Conservation (phyloP, 2,888 invertebrate species). For the Strigamia maritima region DNA sequence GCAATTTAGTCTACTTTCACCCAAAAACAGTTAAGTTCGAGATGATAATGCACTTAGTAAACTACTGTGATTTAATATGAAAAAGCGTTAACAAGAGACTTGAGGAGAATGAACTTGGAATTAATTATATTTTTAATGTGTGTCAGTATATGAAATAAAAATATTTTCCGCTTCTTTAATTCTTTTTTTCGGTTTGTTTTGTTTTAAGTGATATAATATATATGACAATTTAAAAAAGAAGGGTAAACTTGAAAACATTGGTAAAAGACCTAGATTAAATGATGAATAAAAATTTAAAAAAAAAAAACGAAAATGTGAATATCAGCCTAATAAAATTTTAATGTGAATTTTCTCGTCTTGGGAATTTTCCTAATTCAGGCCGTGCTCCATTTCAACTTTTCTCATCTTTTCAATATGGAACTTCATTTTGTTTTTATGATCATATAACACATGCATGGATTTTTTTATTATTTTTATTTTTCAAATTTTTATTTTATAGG, state of each 20-base stretch:
- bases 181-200: neutral
- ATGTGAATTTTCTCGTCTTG: conserved; percentile 24
- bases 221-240: neutral
- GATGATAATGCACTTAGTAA: neutral
- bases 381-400: conserved; percentile 8
- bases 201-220: neutral
- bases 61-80: neutral
- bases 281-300: neutral
- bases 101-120: conserved; percentile 5
- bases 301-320: neutral
- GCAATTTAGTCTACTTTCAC: conserved; percentile 19
- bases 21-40: neutral
- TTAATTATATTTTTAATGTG: neutral
- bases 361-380: conserved; percentile 21
- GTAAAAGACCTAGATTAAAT: neutral
- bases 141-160: neutral
- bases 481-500: neutral
- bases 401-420: neutral
- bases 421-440: neutral
- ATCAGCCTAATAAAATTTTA: conserved; percentile 28
- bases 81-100: neutral
- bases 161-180: neutral
- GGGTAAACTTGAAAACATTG: neutral
- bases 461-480: neutral
- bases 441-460: neutral